Percentiles rank a stretch among this genome's conserved stretches.
Evolutionary conservation across 2,888 invertebrate genomes (phyloP).

Genomic region (Synanthedon andrenaeformis): DNA sequence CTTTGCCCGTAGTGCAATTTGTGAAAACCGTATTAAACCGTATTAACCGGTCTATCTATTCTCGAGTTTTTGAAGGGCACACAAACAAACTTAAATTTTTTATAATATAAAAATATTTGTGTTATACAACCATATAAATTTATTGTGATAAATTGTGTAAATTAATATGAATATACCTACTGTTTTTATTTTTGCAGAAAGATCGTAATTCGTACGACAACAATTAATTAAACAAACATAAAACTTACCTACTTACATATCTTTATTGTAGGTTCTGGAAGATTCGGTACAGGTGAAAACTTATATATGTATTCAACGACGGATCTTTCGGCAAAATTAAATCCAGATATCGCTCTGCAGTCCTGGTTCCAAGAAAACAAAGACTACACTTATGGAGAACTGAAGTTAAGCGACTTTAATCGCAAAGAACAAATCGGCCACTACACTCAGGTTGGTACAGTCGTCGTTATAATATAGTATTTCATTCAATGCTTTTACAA

Average conservation of each 20-base stretch:
- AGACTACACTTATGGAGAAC: slow-evolving; percentile 26
- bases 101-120: no score
- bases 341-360: slow-evolving; percentile 20
- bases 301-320: slow-evolving; percentile 34
- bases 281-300: slow-evolving; percentile 47
- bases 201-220: no score
- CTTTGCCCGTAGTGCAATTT: no score
- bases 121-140: no score
- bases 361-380: slow-evolving; percentile 46
- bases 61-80: no score
- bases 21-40: no score
- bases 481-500: neutral
- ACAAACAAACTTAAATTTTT: no score
- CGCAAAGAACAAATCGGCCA: slow-evolving; percentile 33
- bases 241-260: no score
- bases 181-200: neutral
- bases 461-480: neutral
- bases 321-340: slow-evolving; percentile 15
- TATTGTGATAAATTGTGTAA: no score
- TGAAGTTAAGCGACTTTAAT: slow-evolving; percentile 23
- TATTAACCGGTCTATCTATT: no score
- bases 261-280: slow-evolving; percentile 27
- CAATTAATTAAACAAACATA: no score
- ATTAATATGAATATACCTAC: neutral
- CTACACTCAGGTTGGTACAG: slow-evolving; percentile 43